Conservation (phyloP, 2,113 vertebrate genomes). For the Saccopteryx bilineata region DNA sequence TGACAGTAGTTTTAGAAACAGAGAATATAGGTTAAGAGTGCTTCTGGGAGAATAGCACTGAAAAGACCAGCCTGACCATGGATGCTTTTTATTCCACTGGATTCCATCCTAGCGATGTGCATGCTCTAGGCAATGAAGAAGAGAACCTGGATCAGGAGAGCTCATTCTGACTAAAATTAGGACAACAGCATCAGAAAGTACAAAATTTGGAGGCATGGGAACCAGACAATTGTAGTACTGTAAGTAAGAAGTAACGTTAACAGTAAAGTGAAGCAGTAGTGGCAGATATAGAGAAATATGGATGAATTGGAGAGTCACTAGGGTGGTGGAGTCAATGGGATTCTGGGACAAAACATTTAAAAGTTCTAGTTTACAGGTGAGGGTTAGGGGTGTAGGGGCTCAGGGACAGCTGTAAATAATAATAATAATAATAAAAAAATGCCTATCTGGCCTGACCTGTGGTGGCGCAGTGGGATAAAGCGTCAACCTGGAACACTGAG, state of each 20-base stretch:
- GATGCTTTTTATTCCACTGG: background rate
- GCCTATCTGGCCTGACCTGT: background rate
- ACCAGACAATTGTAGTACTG: background rate
- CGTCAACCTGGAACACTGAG: no score
- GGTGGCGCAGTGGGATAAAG: no score
- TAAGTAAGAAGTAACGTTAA: no score
- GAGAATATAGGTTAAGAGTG: background rate
- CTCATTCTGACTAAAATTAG: background rate
- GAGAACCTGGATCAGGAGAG: background rate
- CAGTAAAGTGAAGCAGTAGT: background rate
- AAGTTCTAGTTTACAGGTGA: background rate
- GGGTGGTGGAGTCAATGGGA: background rate
- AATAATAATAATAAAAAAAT: background rate
- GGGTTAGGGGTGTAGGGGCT: background rate
- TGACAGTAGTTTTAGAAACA: background rate
- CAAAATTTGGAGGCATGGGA: background rate
- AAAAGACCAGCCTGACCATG: background rate
- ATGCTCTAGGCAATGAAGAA: background rate
- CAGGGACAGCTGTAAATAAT: background rate
- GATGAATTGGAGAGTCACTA: background rate
- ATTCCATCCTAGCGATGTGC: background rate
- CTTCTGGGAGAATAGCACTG: background rate
- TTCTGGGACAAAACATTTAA: background rate
- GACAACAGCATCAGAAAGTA: background rate
- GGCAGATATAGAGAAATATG: background rate